Evolutionary conservation across 2,113 vertebrate genomes (phyloP).

Genomic region (Machaerirhynchus nigripectus): DNA sequence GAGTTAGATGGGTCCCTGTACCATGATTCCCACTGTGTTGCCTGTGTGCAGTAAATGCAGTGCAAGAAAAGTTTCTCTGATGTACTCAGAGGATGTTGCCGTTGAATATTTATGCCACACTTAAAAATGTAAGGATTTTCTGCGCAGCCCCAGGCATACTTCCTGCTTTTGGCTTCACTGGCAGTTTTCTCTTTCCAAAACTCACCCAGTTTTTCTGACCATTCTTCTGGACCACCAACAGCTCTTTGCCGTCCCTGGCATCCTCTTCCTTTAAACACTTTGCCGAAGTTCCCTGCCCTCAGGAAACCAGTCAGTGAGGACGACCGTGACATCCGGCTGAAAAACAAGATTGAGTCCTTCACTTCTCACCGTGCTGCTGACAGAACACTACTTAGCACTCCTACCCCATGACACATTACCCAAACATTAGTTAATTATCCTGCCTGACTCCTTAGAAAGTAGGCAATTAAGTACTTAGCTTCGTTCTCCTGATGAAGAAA

Average conservation of each 20-base stretch:
- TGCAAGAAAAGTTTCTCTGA: background rate
- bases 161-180: background rate
- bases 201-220: background rate
- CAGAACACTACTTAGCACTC: constrained; percentile 13
- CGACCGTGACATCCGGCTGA: background rate
- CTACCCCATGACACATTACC: constrained; percentile 4
- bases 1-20: background rate
- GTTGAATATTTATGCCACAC: background rate
- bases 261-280: background rate
- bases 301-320: background rate
- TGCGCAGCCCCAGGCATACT: background rate
- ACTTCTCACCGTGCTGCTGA: constrained; percentile 45
- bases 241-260: background rate
- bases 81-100: background rate
- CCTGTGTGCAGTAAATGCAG: background rate
- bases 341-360: constrained; percentile 16
- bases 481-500: background rate
- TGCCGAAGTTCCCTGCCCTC: background rate
- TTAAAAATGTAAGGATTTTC: background rate
- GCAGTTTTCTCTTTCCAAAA: background rate
- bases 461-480: constrained; percentile 2
- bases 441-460: constrained; percentile 29
- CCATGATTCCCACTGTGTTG: background rate
- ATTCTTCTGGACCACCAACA: background rate
- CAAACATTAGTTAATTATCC: constrained; percentile 40